Evolutionary conservation across 2,797 vertebrate species (phyloP), one percentile per base, ranked within the genome.

Genomic region (Cryptoblepharus egeriae): DNA sequence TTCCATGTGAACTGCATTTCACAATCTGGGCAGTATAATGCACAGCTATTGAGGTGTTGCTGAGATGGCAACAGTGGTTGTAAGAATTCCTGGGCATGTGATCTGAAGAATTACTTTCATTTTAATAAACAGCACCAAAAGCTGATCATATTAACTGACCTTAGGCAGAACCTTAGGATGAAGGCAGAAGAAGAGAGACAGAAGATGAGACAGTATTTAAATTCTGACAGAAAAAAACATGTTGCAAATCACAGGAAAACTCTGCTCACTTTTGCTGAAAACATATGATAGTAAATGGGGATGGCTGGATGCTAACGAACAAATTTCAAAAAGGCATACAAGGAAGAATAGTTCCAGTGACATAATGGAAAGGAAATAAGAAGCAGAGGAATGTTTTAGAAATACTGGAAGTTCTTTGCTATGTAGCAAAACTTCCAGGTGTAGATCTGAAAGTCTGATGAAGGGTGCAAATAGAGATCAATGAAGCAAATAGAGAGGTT

Each of bases 281-380:
- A 84, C 61, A 69, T 88, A 64, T 69, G 84, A 52, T 7, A 8
- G 83, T 60, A 13, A 79, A 82, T 81, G 82, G 55, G 28, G 45
- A 77, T 1, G 16, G 61, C 57, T 69, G 30, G 15, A 75, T 49
- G 77, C 79, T n/a, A 76, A 78, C 64, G 0, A 22, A 86, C 65
- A 86, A 81, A 86, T 84, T 61, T 75, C 76, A 5, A 28, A 2
- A 57, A 0, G 60, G 78, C 8, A 88, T 65, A 11, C 2, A 90
- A 90, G 52, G 82, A 20, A 76, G 30, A 37, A 9, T 39, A 42
- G 35, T 39, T 24, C 49, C 37, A 55, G 28, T 72, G 63, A 79
- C 70, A 68, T 79, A 52, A 82, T 58, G n/a, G 64, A 72, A 87
- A 89, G 76, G 58, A 88, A 92, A 90, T 83, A 64, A 86, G 78